A percentile compares a stretch with the other conserved stretches of the same genome.
Evolutionary conservation across 2,888 invertebrate species (phyloP).

Genomic region (Acrobasis suavella): DNA sequence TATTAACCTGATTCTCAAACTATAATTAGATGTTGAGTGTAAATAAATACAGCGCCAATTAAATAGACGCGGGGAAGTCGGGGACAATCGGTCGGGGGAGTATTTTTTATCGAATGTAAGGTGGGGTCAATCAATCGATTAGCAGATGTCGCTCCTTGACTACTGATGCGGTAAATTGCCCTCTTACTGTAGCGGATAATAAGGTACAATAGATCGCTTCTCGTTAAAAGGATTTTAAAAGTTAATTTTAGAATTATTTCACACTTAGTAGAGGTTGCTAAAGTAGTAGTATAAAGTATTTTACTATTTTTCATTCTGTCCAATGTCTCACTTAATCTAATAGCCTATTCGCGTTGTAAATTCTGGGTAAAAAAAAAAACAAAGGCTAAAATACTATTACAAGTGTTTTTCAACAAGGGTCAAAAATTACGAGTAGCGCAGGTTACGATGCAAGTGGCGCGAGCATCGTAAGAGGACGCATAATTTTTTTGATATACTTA

Average conservation of each 20-base stretch:
- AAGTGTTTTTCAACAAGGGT: too few species aligned
- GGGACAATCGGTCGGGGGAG: conserved; percentile 53
- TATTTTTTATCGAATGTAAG: conserved; percentile 68
- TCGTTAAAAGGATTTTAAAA: conserved; percentile 42
- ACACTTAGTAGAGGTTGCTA: not conserved
- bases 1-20: not conserved
- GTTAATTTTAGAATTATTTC: not conserved
- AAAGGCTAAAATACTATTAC: too few species aligned
- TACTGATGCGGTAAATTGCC: conserved; percentile 77
- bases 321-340: too few species aligned
- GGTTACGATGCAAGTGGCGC: too few species aligned
- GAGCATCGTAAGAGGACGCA: too few species aligned
- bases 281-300: too few species aligned
- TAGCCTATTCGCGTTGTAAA: too few species aligned
- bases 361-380: too few species aligned
- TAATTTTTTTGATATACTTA: too few species aligned
- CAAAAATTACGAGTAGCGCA: too few species aligned
- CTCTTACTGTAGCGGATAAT: conserved; percentile 62
- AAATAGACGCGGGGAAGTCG: conserved; percentile 37
- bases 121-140: conserved; percentile 79
- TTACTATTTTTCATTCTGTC: too few species aligned
- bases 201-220: conserved; percentile 43
- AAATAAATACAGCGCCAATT: conserved; percentile 15
- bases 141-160: conserved; percentile 77
- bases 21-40: conserved; percentile 23